phyloP scores from a whole-genome alignment of 1,140 invertebrate species.

The Aricia agestis region DNA sequence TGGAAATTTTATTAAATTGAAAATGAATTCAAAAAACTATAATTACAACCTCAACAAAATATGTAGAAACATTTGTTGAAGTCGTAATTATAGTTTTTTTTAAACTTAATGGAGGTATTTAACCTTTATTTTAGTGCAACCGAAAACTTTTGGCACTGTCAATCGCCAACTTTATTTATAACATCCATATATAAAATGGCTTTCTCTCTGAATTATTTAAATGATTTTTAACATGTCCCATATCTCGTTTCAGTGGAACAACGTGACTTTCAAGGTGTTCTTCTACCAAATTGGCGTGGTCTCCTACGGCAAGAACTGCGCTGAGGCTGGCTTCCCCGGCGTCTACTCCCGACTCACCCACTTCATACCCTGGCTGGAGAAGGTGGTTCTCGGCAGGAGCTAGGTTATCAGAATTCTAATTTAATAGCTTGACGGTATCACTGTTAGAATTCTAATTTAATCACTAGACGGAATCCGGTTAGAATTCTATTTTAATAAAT shows the following conservation, averaged over 20 bases:
- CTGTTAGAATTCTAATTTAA: not conserved
- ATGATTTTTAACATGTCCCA: not conserved
- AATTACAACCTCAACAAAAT: too few species aligned
- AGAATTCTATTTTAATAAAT: too few species aligned
- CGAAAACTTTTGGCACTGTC: too few species aligned
- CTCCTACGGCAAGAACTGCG: conserved; percentile 85
- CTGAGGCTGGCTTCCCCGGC: conserved; percentile 83
- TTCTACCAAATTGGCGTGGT: conserved; percentile 82
- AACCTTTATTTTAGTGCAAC: too few species aligned
- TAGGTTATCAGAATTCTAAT: not conserved
- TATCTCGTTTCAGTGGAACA: conserved; percentile 43
- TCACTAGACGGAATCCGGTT: too few species aligned
- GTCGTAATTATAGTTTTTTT: too few species aligned
- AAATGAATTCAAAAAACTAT: too few species aligned
- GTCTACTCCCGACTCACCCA: conserved; percentile 85
- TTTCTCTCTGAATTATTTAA: too few species aligned
- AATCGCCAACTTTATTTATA: not conserved
- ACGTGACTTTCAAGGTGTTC: conserved; percentile 33
- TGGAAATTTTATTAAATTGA: too few species aligned
- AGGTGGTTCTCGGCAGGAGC: conserved; percentile 38
- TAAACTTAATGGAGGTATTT: too few species aligned
- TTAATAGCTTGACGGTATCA: not conserved
- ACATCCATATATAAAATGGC: not conserved
- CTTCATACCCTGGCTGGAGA: conserved; percentile 80
- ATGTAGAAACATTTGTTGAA: too few species aligned